Percentiles rank a stretch among this genome's conserved stretches.
Evolutionary conservation across 2,113 vertebrate genomes (phyloP).

Genomic region (Halcyon malimbica): DNA sequence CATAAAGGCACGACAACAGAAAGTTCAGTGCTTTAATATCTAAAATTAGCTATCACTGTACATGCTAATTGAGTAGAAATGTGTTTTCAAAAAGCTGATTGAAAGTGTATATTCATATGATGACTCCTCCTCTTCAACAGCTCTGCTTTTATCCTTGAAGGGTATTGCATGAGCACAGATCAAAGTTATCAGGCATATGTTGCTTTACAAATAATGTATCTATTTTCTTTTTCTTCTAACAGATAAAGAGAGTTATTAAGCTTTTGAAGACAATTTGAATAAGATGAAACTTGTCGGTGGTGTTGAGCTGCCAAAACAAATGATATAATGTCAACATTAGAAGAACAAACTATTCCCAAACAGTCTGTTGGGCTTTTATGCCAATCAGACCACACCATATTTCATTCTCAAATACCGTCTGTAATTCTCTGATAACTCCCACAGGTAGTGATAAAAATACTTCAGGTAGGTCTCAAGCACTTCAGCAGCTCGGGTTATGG

Average conservation of each 20-base stretch:
- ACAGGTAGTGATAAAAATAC: neutral
- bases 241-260: slow-evolving; percentile 13
- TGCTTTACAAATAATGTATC: slow-evolving; percentile 25
- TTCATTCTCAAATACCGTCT: neutral
- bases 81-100: slow-evolving; percentile 22
- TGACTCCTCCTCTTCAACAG: neutral
- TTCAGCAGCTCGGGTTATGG: fast-evolving
- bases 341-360: slow-evolving; percentile 26
- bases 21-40: slow-evolving; percentile 35
- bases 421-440: neutral
- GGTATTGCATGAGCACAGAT: neutral
- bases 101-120: neutral
- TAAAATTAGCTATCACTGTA: slow-evolving; percentile 16
- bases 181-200: slow-evolving; percentile 11
- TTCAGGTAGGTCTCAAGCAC: neutral
- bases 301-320: slow-evolving; percentile 51
- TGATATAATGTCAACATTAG: slow-evolving; percentile 34
- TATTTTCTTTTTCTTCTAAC: slow-evolving; percentile 33
- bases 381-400: neutral
- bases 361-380: neutral
- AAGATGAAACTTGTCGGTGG: slow-evolving; percentile 7
- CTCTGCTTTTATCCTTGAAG: neutral
- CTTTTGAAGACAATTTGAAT: slow-evolving; percentile 40
- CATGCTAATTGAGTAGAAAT: slow-evolving; percentile 34
- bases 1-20: neutral